A percentile compares a stretch with the other conserved stretches of the same genome.
Evolutionary conservation across 2,113 vertebrate species (phyloP).

Genomic region (Pimephales promelas): DNA sequence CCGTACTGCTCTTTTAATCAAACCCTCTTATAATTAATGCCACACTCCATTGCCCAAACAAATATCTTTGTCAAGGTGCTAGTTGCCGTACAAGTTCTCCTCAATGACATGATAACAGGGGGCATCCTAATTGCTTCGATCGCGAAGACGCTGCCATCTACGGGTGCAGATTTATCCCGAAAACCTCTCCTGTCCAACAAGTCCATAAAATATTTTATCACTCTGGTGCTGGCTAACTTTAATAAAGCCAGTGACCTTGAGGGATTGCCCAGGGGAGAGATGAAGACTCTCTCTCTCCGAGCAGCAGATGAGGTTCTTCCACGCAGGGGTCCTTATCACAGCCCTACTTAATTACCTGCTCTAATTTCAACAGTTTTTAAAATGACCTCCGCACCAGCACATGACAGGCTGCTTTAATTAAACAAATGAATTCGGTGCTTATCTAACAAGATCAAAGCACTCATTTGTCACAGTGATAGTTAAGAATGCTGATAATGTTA

Average conservation of each 20-base stretch:
- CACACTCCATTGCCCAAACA: slow-evolving; percentile 82
- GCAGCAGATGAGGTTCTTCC: slow-evolving; percentile 74
- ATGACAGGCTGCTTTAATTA: slow-evolving; percentile 92
- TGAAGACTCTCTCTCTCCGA: slow-evolving; percentile 84
- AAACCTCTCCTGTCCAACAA: slow-evolving; percentile 77
- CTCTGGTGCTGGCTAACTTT: slow-evolving; percentile 85
- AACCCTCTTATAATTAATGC: slow-evolving; percentile 79
- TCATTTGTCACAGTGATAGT: slow-evolving; percentile 86
- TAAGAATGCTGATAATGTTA: slow-evolving; percentile 78
- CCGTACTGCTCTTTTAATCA: slow-evolving; percentile 75
- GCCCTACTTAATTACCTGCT: slow-evolving; percentile 94
- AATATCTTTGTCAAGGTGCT: slow-evolving; percentile 83
- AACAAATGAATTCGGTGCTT: slow-evolving; percentile 88
- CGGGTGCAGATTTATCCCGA: slow-evolving; percentile 72
- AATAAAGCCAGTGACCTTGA: slow-evolving; percentile 91
- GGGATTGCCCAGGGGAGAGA: slow-evolving; percentile 86
- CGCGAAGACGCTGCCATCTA: slow-evolving; percentile 77
- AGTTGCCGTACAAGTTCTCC: slow-evolving; percentile 77
- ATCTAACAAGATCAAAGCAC: slow-evolving; percentile 81
- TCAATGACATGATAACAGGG: slow-evolving; percentile 81
- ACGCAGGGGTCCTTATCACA: slow-evolving; percentile 89
- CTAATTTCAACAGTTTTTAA: slow-evolving; percentile 93
- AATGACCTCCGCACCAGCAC: slow-evolving; percentile 85
- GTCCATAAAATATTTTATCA: slow-evolving; percentile 91
- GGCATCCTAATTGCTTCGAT: slow-evolving; percentile 81